These are phyloP conservation scores for Atrichornis clamosus DNA, from an alignment of 2,113 vertebrate genomes.

Conservation along the genomic window DNA sequence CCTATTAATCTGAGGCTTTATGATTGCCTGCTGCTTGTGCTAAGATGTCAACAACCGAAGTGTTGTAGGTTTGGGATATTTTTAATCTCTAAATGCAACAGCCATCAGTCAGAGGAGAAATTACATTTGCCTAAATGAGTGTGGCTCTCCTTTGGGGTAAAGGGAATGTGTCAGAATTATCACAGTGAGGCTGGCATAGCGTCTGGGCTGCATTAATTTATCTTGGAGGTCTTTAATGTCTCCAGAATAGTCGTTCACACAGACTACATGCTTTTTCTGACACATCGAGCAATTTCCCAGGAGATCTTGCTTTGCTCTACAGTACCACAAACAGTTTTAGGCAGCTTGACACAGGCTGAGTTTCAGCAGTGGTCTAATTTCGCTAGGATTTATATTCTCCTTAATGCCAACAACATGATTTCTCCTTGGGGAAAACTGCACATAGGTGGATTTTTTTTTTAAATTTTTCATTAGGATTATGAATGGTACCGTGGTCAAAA, in stretches of 20 bases:
- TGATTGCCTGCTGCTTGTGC: conserved; percentile 9
- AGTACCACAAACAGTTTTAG: neutral
- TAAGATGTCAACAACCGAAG: conserved; percentile 27
- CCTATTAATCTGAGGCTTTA: conserved; percentile 34
- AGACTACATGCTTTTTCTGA: neutral
- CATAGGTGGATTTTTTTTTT: neutral
- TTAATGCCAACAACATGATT: neutral
- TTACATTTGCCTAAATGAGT: conserved; percentile 16
- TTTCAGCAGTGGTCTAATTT: neutral
- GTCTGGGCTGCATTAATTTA: conserved; percentile 30
- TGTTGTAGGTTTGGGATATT: conserved; percentile 14
- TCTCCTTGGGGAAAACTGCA: neutral
- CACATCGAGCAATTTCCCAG: neutral
- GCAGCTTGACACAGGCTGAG: neutral
- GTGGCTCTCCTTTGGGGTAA: conserved; percentile 14
- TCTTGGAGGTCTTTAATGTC: neutral
- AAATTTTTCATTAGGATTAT: too few species aligned
- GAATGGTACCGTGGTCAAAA: neutral
- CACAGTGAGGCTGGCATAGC: neutral
- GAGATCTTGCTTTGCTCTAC: neutral
- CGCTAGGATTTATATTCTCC: neutral
- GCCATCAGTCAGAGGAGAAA: neutral
- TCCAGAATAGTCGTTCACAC: neutral
- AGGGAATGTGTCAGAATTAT: conserved; percentile 5
- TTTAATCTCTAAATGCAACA: conserved; percentile 33